These are phyloP conservation scores for Peribatodes rhomboidaria DNA, from an alignment of 2,888 invertebrate genomes.

Conservation along the genomic window DNA sequence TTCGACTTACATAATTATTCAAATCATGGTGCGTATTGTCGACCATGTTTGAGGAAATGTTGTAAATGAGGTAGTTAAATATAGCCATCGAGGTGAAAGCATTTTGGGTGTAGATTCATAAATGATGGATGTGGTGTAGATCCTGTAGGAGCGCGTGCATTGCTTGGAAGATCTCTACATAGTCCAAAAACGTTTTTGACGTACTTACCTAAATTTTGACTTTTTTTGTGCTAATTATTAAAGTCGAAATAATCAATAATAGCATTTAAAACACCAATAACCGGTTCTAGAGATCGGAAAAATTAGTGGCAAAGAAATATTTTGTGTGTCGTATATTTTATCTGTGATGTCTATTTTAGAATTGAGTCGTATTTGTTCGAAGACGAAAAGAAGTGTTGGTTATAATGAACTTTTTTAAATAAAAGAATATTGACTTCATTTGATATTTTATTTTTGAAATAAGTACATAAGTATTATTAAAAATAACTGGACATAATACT, in stretches of 20 bases:
- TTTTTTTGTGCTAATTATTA: constrained; percentile 15
- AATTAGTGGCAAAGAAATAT: constrained; percentile 68
- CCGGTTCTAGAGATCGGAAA: constrained; percentile 42
- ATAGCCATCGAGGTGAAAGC: too few relatives aligned
- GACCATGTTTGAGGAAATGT: too few relatives aligned
- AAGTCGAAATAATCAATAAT: constrained; percentile 29
- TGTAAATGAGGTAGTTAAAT: too few relatives aligned
- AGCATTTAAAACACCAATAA: constrained; percentile 26
- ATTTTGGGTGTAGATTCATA: too few relatives aligned
- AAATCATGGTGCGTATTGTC: too few relatives aligned
- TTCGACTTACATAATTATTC: too few relatives aligned
- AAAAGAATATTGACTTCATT: constrained; percentile 64
- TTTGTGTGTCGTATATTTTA: constrained; percentile 81
- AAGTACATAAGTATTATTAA: too few relatives aligned
- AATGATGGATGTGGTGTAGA: too few relatives aligned
- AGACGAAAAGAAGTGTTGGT: constrained; percentile 69
- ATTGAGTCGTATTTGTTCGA: constrained; percentile 66
- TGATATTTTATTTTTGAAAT: constrained; percentile 5
- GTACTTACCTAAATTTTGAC: too few relatives aligned
- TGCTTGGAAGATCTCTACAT: constrained; percentile 3
- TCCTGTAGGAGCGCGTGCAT: not conserved
- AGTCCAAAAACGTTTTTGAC: not conserved
- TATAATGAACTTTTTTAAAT: constrained; percentile 76
- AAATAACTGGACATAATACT: too few relatives aligned
- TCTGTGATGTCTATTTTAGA: constrained; percentile 84